These are phyloP conservation scores for Hippocampus guttulatus DNA, from an alignment of 2,113 vertebrate species.

Conservation along the genomic window DNA sequence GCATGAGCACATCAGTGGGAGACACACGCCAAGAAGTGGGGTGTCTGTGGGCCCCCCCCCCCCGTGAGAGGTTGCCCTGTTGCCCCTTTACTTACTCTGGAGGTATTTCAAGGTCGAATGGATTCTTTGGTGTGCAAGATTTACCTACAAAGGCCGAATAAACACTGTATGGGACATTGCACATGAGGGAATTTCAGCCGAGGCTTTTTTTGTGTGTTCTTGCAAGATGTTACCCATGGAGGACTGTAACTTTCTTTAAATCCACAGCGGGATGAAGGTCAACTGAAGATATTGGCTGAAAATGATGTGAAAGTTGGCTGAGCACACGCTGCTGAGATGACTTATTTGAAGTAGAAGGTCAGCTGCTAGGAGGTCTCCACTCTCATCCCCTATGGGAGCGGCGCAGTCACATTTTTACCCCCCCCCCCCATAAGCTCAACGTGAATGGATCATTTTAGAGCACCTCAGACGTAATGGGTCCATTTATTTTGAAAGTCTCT, in stretches of 20 bases:
- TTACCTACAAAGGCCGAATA: constrained; percentile 21
- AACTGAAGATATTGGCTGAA: constrained; percentile 30
- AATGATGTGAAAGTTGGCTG: constrained; percentile 39
- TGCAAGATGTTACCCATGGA: not conserved
- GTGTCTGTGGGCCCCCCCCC: constrained; percentile 35
- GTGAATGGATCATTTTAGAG: constrained; percentile 27
- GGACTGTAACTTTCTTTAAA: not conserved
- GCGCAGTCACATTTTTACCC: too few species aligned
- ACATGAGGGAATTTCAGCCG: not conserved
- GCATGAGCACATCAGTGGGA: constrained; percentile 34
- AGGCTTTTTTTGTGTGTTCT: not conserved
- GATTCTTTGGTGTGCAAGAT: constrained; percentile 6
- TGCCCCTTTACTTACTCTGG: not conserved
- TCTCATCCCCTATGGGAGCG: too few species aligned
- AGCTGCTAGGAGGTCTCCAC: constrained; percentile 28
- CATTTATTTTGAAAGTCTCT: constrained; percentile 45
- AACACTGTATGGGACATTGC: not conserved
- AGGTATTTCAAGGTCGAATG: constrained; percentile 50
- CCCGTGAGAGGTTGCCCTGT: constrained; percentile 34
- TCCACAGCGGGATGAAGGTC: constrained; percentile 31
- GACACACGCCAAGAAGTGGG: constrained; percentile 29
- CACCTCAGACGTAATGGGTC: constrained; percentile 33
- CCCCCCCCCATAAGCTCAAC: not conserved
- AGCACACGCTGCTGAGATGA: constrained; percentile 31
- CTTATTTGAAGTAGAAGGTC: constrained; percentile 63